These are phyloP conservation scores for Xiphophorus maculatus DNA, from an alignment of 2,113 vertebrate species.

Conservation along the genomic window DNA sequence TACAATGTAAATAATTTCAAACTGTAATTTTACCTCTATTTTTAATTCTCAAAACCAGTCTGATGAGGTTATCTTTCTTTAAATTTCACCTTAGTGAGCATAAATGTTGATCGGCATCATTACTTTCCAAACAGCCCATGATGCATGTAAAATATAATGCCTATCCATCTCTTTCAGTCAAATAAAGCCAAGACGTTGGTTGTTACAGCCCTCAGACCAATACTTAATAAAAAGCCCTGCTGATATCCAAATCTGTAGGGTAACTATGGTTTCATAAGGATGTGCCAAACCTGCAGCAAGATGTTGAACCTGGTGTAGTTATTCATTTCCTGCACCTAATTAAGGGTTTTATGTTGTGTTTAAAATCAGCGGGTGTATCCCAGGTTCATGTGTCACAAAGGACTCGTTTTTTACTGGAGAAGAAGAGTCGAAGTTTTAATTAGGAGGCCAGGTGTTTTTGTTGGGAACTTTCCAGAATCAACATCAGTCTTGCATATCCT, in stretches of 20 bases:
- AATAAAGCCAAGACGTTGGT: constrained; percentile 6
- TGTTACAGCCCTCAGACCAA: constrained; percentile 17
- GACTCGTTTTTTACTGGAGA: constrained; percentile 40
- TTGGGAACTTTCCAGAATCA: constrained; percentile 32
- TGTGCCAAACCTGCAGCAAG: not conserved
- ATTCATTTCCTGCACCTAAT: not conserved
- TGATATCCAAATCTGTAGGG: constrained; percentile 18
- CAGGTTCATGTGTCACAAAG: constrained; percentile 52
- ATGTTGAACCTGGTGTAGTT: not conserved
- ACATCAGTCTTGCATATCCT: constrained; percentile 1
- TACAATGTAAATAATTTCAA: not conserved
- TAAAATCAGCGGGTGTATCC: constrained; percentile 9
- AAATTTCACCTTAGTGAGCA: not conserved
- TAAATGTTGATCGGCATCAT: constrained; percentile 1
- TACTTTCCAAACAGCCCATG: not conserved
- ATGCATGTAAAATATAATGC: constrained; percentile 6
- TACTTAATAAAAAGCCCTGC: constrained; percentile 23
- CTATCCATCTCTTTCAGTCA: constrained; percentile 19
- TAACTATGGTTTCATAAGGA: constrained; percentile 21
- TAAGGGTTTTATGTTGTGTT: not conserved
- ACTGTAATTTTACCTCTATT: not conserved
- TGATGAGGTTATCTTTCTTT: not conserved
- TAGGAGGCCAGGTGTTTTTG: constrained; percentile 5
- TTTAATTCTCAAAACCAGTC: not conserved
- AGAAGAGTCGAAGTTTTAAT: constrained; percentile 39